Conservation (phyloP, 1,140 invertebrate species). For the Zaprionus inermis region DNA sequence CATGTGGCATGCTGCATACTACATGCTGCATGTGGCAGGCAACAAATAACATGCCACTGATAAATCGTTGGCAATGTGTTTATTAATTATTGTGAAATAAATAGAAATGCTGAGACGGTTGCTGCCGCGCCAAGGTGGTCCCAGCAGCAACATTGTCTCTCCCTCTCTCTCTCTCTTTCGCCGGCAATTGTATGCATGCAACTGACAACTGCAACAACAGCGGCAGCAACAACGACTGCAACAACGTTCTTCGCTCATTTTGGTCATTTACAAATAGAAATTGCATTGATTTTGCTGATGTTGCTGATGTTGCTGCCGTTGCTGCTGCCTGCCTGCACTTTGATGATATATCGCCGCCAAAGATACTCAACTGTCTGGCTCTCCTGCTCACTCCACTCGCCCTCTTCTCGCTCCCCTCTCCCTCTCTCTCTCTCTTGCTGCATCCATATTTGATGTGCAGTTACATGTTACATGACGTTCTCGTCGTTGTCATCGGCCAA, state of each 20-base stretch:
- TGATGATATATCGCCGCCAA: constrained; percentile 79
- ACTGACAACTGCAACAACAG: constrained; percentile 15
- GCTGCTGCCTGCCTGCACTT: constrained; percentile 44
- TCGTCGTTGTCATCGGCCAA: constrained; percentile 60
- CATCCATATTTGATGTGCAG: constrained; percentile 77
- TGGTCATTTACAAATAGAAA: constrained; percentile 83
- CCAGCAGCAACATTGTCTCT: constrained; percentile 28
- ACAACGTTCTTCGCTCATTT: constrained; percentile 50
- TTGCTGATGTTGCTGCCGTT: constrained; percentile 28
- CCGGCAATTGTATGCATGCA: constrained; percentile 42
- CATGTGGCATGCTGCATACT: constrained; percentile 11
- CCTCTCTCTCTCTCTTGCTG: not conserved
- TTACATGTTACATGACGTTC: constrained; percentile 77
- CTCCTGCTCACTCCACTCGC: not conserved
- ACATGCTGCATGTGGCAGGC: constrained; percentile 35
- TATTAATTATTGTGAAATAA: constrained; percentile 80
- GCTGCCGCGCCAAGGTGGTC: constrained; percentile 69
- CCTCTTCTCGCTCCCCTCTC: not conserved
- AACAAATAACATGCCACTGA: constrained; percentile 58
- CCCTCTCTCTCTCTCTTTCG: not conserved
- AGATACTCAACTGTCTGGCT: constrained; percentile 28
- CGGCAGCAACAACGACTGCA: not conserved
- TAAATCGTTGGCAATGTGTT: constrained; percentile 80
- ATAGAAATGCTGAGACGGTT: constrained; percentile 43
- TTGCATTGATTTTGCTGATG: constrained; percentile 75